Conservation (phyloP, 2,888 invertebrate genomes). For the Troilus luridus region DNA sequence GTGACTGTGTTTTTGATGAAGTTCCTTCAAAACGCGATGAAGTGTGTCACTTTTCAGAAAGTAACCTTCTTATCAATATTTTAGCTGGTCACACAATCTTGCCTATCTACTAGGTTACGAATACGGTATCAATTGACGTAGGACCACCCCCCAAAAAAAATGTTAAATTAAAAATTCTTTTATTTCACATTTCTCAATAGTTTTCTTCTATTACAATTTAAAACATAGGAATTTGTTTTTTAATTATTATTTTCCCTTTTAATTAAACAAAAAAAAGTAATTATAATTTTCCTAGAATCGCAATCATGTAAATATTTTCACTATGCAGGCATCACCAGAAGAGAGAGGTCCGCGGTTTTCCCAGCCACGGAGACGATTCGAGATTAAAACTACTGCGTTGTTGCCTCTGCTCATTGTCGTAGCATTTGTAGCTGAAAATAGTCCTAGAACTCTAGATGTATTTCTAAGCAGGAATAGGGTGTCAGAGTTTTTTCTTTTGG, state of each 20-base stretch:
- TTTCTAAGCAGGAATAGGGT: not conserved
- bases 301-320: not conserved
- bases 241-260: not conserved
- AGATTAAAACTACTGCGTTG: not conserved
- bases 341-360: not conserved
- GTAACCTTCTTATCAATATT: not conserved
- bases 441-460: not conserved
- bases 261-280: not conserved
- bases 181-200: too few relatives aligned
- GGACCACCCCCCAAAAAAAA: not conserved
- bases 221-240: too few relatives aligned
- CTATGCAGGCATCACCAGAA: not conserved
- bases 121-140: not conserved
- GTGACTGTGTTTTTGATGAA: not conserved
- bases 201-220: too few relatives aligned
- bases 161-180: too few relatives aligned
- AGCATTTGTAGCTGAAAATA: not conserved
- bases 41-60: not conserved
- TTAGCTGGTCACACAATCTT: not conserved
- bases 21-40: not conserved
- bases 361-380: not conserved
- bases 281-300: not conserved
- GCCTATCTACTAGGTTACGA: not conserved
- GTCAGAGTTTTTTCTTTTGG: not conserved
- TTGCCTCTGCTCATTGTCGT: not conserved